A percentile compares a stretch with the other conserved stretches of the same genome.
Evolutionary conservation across 2,797 vertebrate genomes (phyloP).

Genomic region (Alca torda): DNA sequence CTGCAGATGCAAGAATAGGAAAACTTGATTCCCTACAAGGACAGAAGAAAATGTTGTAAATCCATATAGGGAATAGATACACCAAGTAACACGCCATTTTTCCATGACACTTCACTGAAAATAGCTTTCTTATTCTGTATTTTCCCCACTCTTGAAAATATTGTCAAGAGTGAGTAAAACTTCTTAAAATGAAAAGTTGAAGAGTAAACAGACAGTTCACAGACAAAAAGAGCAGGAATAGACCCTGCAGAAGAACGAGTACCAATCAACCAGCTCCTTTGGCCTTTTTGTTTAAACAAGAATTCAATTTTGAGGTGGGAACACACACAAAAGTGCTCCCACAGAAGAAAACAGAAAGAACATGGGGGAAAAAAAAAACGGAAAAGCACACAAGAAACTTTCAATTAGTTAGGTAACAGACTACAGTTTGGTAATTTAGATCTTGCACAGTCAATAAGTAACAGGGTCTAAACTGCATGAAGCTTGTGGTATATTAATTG

Average conservation of each 20-base stretch:
- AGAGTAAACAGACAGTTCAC: not conserved
- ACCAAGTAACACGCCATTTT: not conserved
- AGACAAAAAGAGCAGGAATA: not conserved
- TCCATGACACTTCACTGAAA: not conserved
- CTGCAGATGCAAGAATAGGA: not conserved
- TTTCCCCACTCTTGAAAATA: not conserved
- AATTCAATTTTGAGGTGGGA: not conserved
- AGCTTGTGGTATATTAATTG: not conserved
- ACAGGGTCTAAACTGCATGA: not conserved
- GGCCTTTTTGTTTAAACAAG: not conserved
- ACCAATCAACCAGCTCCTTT: not conserved
- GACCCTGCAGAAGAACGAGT: not conserved
- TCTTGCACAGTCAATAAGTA: not conserved
- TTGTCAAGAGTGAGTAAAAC: not conserved
- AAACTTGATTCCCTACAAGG: not conserved
- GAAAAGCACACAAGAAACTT: not conserved
- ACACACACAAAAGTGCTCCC: not conserved
- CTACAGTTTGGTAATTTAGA: not conserved
- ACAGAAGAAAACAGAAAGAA: not conserved
- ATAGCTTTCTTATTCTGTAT: not conserved
- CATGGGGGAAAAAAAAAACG: not conserved
- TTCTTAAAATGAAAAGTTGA: not conserved
- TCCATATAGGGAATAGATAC: not conserved
- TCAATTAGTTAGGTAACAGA: not conserved
- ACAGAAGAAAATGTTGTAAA: not conserved